These are phyloP conservation scores for Acleris sparsana DNA, from an alignment of 2,888 invertebrate genomes.

Conservation along the genomic window DNA sequence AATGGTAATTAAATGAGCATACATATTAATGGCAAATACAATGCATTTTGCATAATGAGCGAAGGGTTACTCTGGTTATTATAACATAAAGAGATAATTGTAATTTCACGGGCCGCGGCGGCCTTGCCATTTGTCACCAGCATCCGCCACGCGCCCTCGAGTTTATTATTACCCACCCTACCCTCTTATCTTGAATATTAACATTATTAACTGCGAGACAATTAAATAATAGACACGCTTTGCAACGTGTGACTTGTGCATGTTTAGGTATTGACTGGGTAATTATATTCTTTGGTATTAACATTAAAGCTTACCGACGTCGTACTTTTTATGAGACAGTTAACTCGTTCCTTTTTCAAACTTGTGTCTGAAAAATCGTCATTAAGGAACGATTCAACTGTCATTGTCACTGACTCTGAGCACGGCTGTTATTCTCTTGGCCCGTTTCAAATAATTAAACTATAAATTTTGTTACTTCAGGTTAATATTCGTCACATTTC, in stretches of 20 bases:
- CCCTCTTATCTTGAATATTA: conserved; percentile 62
- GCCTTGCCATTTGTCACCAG: conserved; percentile 80
- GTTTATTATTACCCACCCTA: conserved; percentile 75
- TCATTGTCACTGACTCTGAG: no score
- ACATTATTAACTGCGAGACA: conserved; percentile 59
- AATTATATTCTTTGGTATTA: no score
- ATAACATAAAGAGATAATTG: conserved; percentile 72
- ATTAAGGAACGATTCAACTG: no score
- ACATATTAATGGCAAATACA: conserved; percentile 57
- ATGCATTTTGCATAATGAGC: conserved; percentile 75
- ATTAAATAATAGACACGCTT: conserved; percentile 59
- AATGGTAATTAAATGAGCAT: conserved; percentile 35
- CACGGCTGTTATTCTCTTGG: no score
- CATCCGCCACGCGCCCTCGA: conserved; percentile 79
- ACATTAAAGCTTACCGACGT: no score
- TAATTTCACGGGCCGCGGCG: conserved; percentile 74
- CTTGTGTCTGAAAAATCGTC: no score
- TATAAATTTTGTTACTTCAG: no score
- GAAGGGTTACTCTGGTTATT: conserved; percentile 59
- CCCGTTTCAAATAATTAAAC: no score
- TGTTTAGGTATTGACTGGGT: no score
- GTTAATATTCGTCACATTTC: no score
- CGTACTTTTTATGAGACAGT: no score
- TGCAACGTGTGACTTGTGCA: not conserved
- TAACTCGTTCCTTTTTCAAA: no score